Evolutionary conservation across 1,140 invertebrate genomes (phyloP).

Genomic region (Drosophila takahashii): DNA sequence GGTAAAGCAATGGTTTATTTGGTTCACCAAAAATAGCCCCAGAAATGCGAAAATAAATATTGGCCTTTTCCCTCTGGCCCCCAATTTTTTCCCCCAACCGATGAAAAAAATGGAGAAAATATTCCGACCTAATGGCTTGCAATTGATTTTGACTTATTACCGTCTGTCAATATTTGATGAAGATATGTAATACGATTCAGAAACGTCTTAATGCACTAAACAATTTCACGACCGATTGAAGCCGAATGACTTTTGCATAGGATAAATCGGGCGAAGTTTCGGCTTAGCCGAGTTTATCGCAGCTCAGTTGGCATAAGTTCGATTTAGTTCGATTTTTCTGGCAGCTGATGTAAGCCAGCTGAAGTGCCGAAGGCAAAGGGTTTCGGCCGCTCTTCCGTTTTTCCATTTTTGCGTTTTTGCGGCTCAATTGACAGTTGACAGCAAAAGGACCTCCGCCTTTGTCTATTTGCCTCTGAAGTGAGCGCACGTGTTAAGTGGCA

Average conservation of each 20-base stretch:
- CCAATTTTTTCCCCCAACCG: neutral
- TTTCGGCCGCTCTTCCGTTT: slow-evolving; percentile 8
- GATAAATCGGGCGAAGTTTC: slow-evolving; percentile 46
- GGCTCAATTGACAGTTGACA: slow-evolving; percentile 33
- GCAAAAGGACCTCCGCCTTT: slow-evolving; percentile 2
- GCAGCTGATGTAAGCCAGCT: neutral
- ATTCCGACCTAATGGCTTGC: slow-evolving; percentile 30
- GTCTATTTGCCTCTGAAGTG: slow-evolving; percentile 30
- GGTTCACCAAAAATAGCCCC: neutral
- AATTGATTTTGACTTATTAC: slow-evolving; percentile 65
- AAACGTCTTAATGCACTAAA: slow-evolving; percentile 52
- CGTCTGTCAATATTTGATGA: slow-evolving; percentile 46
- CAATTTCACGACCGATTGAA: slow-evolving; percentile 72
- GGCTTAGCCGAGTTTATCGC: slow-evolving; percentile 30
- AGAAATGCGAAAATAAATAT: slow-evolving; percentile 17
- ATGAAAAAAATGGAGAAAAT: neutral
- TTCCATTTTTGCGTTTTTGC: slow-evolving; percentile 8
- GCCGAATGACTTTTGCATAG: slow-evolving; percentile 61
- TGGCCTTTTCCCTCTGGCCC: neutral
- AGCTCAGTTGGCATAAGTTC: slow-evolving; percentile 35
- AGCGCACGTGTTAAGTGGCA: slow-evolving; percentile 70
- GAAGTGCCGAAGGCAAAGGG: slow-evolving; percentile 5
- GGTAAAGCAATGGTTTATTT: neutral
- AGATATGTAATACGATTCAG: slow-evolving; percentile 29
- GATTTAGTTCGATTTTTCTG: slow-evolving; percentile 19